Base-by-base conservation (phyloP, 2,113 vertebrate genomes). In the Planiliza haematocheilus region DNA sequence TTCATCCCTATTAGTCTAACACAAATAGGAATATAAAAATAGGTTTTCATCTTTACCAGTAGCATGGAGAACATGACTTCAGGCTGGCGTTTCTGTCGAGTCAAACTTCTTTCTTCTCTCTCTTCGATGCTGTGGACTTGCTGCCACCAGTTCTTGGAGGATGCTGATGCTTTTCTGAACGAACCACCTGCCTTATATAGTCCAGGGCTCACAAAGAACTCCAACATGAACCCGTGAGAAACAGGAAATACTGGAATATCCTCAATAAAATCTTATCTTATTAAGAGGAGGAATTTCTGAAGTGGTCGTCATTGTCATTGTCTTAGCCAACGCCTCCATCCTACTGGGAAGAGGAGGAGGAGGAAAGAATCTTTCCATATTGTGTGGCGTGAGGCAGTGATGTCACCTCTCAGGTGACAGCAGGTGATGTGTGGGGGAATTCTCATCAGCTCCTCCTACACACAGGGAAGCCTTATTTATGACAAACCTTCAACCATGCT, bases 51-150 rank as follows among this genome's bases (percentile, higher is more conserved):
- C 2, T 49, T 70, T 91, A 93, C 94, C 91, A 89, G 81, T 36
- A 93, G 34, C 58, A 38, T 87, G 48, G 82, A 88, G 41, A 92
- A 77, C 93, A 94, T 94, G 59, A 56, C 43, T 84, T 70, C 50
- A 56, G 53, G 42, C 17, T 18, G 38, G 34, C 51, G 12, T 58
- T 70, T 39, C 10, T 76, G 13, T 30, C 43, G 53, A 21, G 59
- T 51, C 36, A 45, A 30, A 43, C 17, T 50, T 46, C 18, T 43
- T 30, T 70, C 17, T 58, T 63, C 30, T 46, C 38, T 78, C 66
- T 78, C n/a, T 43, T 34, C 13, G 50, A 41, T 67, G 46, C 57
- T 43, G 66, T 1, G 42, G 43, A 12, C 46, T 59, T 63, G 63
- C 18, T 46, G 67, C 58, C 66, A 57, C 38, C 48, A 66, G 51